Percentiles rank a stretch among this genome's conserved stretches.
Conservation (phyloP, 2,113 vertebrate genomes). For the Glaucidium brasilianum region DNA sequence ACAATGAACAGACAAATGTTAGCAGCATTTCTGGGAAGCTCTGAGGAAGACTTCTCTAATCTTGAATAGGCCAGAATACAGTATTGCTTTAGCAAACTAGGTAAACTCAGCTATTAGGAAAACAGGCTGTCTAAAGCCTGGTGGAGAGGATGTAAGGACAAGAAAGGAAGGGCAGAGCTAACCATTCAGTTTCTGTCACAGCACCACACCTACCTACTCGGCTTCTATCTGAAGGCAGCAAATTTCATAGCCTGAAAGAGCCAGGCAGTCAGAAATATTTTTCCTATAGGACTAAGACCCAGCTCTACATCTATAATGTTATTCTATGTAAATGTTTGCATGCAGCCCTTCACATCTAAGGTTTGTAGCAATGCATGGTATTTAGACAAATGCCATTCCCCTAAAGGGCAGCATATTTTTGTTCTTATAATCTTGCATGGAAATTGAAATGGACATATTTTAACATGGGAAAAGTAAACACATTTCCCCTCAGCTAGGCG, state of each 20-base stretch:
- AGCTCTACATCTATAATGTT: neutral
- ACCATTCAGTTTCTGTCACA: neutral
- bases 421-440: neutral
- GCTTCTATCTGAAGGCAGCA: neutral
- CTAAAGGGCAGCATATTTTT: conserved; percentile 33
- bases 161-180: neutral
- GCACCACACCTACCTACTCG: neutral
- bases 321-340: conserved; percentile 10
- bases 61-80: neutral
- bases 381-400: conserved; percentile 49
- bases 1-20: neutral
- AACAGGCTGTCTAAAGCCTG: neutral
- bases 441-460: conserved; percentile 35
- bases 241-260: neutral
- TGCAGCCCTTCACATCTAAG: neutral
- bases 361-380: conserved; percentile 17
- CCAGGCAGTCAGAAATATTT: neutral
- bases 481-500: neutral
- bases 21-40: neutral
- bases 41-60: neutral
- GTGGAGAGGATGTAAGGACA: neutral
- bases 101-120: neutral
- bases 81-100: neutral
- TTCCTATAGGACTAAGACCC: neutral
- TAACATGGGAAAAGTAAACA: conserved; percentile 23